Base-by-base conservation (phyloP, 2,888 invertebrate species). In the Psylliodes chrysocephalus region DNA sequence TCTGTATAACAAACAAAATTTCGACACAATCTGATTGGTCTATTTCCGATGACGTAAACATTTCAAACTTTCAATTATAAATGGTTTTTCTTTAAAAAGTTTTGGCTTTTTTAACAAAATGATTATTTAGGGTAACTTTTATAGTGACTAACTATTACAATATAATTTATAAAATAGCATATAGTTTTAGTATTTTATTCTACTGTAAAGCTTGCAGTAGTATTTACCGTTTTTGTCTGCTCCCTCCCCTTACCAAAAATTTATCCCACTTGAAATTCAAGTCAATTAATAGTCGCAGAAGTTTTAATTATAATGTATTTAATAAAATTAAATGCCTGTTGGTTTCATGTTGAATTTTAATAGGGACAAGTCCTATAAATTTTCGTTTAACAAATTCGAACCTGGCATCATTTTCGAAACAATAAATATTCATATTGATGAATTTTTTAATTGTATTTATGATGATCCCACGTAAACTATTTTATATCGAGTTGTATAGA, bases 391-490 rank as follows among this genome's bases (percentile, higher is more conserved):
- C 52, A 38, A 60, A 42, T 52, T 42, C 38, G 25, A 55, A 51
- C 18, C 51, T 35, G 51, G 28, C 52, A 53, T 54, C 57, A 57
- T 46, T 59, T 63, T 52, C 47, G 38, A 38, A 59, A 47, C 59
- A 30, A 63, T 63, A 59, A 59, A 63, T 63, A 63, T 63, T 63
- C 63, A 63, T 63, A 63, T 33, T n/a, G 14, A 55, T 38, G 35
- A 40, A 14, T 64, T 64, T 53, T 60, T 38, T 52, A 55, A 60
- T 42, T 33, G 33, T 51, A 51, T 51, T 22, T 60, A 42, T 60
- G 49, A 60, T 66, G 49, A 49, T 66, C 66, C 62, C 66, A 63
- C 62, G 62, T 62, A 59, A 66, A 59, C 49, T 49, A 59, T 66
- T 57, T 44, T 35, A 59, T 55, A 59, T 25, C 15, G 18, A 54